Conservation (phyloP, 2,797 vertebrate species). For the Gastrophryne carolinensis region DNA sequence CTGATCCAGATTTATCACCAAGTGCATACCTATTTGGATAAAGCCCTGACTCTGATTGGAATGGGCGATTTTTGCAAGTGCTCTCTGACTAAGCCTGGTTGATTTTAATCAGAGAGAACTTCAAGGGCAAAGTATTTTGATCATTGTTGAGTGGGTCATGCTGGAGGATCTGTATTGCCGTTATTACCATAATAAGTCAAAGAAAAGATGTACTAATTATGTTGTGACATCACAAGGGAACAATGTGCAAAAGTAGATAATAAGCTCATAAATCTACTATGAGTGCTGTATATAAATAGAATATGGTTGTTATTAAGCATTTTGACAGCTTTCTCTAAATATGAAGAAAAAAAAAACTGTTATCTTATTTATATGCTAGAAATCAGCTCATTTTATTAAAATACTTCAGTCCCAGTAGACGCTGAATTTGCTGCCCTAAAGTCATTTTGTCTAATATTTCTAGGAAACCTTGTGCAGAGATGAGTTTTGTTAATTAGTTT, state of each 20-base stretch:
- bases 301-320: constrained; percentile 4
- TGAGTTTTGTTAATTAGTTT: constrained; percentile 40
- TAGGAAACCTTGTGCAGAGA: constrained; percentile 27
- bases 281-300: not conserved
- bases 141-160: not conserved
- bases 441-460: constrained; percentile 35
- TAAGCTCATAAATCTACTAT: not conserved
- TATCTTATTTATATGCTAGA: constrained; percentile 20
- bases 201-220: constrained; percentile 1
- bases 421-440: constrained; percentile 25
- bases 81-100: too few relatives aligned
- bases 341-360: constrained; percentile 2
- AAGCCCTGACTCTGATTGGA: too few relatives aligned
- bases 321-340: constrained; percentile 6
- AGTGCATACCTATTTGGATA: too few relatives aligned
- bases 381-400: constrained; percentile 30
- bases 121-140: too few relatives aligned
- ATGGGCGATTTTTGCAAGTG: too few relatives aligned
- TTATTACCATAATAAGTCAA: not conserved
- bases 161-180: not conserved
- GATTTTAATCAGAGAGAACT: too few relatives aligned
- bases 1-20: too few relatives aligned
- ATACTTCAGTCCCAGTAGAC: constrained; percentile 15
- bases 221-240: not conserved
- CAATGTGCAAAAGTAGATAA: not conserved